Evolutionary conservation across 1,140 invertebrate genomes (phyloP).

Genomic region (Stratiolaelaps scimitus): DNA sequence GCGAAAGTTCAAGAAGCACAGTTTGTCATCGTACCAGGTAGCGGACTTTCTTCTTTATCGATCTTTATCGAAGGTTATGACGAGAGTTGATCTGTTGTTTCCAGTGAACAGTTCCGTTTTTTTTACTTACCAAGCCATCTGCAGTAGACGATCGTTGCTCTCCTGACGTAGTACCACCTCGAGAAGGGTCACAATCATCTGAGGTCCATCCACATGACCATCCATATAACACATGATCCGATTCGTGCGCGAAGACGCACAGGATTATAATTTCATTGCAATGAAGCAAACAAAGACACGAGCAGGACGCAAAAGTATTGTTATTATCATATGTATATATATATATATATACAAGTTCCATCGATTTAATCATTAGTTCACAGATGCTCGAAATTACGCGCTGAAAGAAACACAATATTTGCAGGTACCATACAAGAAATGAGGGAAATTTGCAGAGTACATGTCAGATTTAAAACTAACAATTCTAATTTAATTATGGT

Average conservation of each 20-base stretch:
- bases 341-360: no score
- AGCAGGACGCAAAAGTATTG: no score
- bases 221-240: slow-evolving; percentile 26
- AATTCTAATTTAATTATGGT: background rate
- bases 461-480: slow-evolving; percentile 17
- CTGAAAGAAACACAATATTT: no score
- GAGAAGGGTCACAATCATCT: slow-evolving; percentile 86
- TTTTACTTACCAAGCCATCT: slow-evolving; percentile 68
- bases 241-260: slow-evolving; percentile 1
- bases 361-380: no score
- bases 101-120: slow-evolving; percentile 30
- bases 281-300: slow-evolving; percentile 1
- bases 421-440: slow-evolving; percentile 24
- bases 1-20: no score
- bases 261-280: slow-evolving; percentile 18
- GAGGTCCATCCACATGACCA: slow-evolving; percentile 35
- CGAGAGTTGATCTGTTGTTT: no score
- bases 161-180: slow-evolving; percentile 58
- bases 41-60: no score
- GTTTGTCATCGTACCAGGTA: no score
- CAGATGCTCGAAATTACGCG: no score
- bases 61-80: no score
- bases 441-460: no score
- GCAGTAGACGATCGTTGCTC: slow-evolving; percentile 68
- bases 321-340: no score